Evolutionary conservation across 2,888 invertebrate species (phyloP), one percentile per base, ranked within the genome.

Genomic region (Toxonevra muliebris): DNA sequence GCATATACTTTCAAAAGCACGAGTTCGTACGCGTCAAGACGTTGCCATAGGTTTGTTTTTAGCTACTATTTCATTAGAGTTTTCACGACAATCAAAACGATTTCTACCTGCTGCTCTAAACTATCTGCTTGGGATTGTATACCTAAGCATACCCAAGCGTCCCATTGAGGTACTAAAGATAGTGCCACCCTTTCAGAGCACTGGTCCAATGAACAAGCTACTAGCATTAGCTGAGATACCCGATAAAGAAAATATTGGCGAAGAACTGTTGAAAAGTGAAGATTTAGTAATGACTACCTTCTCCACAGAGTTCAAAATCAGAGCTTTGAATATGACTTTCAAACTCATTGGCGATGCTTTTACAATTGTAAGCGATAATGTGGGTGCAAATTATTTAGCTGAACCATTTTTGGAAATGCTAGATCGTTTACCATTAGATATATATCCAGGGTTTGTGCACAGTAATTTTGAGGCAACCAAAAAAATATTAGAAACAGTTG

Each of bases 91-190:
- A 45, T 95, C 95, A 0, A 94, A 94, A 85, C 87, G 96, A 76
- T 92, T 92, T 76, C 87, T 93, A 19, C 96, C 97, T 0, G 90
- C 94, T 15, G 92, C 89, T 0, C 86, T 96, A 1, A 94, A 92
- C 81, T 96, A 92, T 79, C 86, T 97, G 9, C 86, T 89, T 71
- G 94, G 95, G 0, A 84, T 95, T 63, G 81, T 97, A 63, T 91
- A 91, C 80, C 82, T 94, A 82, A 88, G 91, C 15, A 87, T 91
- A 7, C 89, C 91, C 13, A 91, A 91, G 69, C 85, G 87, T 1
- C 79, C 88, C 55, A 84, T 90, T 61, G 88, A 88, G 77, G 84
- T 89, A 0, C 83, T 90, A 17, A 90, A 90, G 87, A 86, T 91
- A 0, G 84, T 90, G 12, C 91, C 91, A 3, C 93, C 93, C 0